Evolutionary conservation across 2,888 invertebrate species (phyloP).

Genomic region (Pyralis farinalis): DNA sequence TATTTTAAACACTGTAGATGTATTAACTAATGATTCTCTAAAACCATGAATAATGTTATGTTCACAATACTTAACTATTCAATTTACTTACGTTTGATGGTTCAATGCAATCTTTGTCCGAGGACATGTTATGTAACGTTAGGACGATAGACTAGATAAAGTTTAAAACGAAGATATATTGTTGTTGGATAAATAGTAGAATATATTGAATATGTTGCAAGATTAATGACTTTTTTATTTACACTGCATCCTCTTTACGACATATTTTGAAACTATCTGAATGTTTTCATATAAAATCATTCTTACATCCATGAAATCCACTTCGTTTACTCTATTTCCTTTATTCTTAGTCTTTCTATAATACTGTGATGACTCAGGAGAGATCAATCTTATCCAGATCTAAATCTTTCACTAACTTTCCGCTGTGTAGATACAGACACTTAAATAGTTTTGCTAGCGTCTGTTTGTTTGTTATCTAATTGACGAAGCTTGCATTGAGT

Average conservation of each 20-base stretch:
- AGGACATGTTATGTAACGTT: slow-evolving; percentile 50
- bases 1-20: slow-evolving; percentile 66
- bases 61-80: slow-evolving; percentile 60
- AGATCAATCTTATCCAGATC: slow-evolving; percentile 42
- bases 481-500: slow-evolving; percentile 80
- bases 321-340: slow-evolving; percentile 39
- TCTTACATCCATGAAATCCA: slow-evolving; percentile 54
- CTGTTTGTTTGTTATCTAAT: slow-evolving; percentile 42
- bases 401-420: slow-evolving; percentile 23
- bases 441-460: slow-evolving; percentile 20
- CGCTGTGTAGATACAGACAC: slow-evolving; percentile 25
- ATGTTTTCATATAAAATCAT: slow-evolving; percentile 54
- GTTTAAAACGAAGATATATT: slow-evolving; percentile 39
- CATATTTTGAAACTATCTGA: slow-evolving; percentile 30
- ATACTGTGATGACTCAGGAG: slow-evolving; percentile 80
- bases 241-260: slow-evolving; percentile 46
- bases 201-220: slow-evolving; percentile 77
- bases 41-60: slow-evolving; percentile 56
- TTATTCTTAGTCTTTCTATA: slow-evolving; percentile 43
- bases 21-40: slow-evolving; percentile 61
- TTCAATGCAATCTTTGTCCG: slow-evolving; percentile 80
- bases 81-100: slow-evolving; percentile 51
- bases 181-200: slow-evolving; percentile 70
- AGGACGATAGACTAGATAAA: slow-evolving; percentile 54
- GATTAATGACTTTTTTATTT: slow-evolving; percentile 69